Conservation (phyloP, 2,113 vertebrate genomes). For the Aplodontia rufa region DNA sequence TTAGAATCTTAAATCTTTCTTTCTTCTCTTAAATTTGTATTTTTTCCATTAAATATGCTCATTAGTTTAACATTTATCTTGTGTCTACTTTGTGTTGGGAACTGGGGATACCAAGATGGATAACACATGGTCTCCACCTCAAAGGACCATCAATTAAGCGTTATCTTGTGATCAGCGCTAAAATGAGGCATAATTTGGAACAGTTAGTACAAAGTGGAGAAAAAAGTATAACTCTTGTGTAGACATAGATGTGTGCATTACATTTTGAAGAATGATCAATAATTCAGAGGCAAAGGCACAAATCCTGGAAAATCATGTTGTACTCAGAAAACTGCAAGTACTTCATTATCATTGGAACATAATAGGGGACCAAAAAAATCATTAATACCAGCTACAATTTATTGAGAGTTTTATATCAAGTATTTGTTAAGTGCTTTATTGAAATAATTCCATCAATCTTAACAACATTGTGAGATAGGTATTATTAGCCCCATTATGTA, state of each 20-base stretch:
- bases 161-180: not conserved
- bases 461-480: not conserved
- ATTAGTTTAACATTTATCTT: not conserved
- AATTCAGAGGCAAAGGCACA: not conserved
- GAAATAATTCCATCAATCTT: not conserved
- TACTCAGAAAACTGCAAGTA: not conserved
- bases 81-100: not conserved
- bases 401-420: not conserved
- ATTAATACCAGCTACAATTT: not conserved
- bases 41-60: not conserved
- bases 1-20: not conserved
- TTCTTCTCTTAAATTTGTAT: not conserved
- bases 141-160: not conserved
- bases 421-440: not conserved
- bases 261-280: constrained; percentile 24
- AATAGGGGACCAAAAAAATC: not conserved
- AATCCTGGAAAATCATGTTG: not conserved
- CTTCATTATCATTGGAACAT: constrained; percentile 16
- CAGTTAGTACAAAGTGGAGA: not conserved
- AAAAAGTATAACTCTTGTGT: not conserved
- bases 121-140: not conserved
- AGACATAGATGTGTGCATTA: constrained; percentile 31
- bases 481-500: not conserved
- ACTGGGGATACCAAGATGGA: not conserved
- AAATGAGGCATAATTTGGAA: not conserved